Percentiles rank a stretch among this genome's conserved stretches.
These are phyloP conservation scores for Athalia cordata DNA, from an alignment of 2,888 invertebrate genomes.

Conservation along the genomic window DNA sequence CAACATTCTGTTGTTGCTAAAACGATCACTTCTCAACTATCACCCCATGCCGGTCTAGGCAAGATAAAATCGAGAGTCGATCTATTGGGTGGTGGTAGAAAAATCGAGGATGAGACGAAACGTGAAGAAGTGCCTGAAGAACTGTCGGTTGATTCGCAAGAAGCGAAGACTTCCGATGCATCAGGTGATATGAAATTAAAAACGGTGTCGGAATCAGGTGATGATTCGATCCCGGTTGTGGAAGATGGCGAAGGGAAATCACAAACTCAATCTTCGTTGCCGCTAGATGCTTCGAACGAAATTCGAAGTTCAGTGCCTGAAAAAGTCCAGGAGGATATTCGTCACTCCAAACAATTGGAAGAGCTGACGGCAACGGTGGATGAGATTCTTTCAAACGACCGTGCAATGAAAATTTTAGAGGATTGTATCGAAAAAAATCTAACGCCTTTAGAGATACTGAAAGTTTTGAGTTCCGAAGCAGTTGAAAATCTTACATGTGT, in stretches of 20 bases:
- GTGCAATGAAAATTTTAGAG: slow-evolving; percentile 51
- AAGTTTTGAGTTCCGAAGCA: slow-evolving; percentile 55
- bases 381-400: slow-evolving; percentile 17
- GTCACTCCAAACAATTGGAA: not conserved
- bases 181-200: too few species aligned
- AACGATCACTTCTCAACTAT: slow-evolving; percentile 19
- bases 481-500: not conserved
- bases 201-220: too few species aligned
- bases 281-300: not conserved
- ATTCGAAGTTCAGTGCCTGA: not conserved
- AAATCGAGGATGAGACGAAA: slow-evolving; percentile 3
- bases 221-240: not conserved
- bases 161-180: not conserved
- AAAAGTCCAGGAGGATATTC: not conserved
- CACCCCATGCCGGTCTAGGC: not conserved
- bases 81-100: slow-evolving; percentile 12
- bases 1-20: slow-evolving; percentile 23
- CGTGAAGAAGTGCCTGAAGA: not conserved
- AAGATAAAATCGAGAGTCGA: slow-evolving; percentile 29
- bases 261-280: not conserved
- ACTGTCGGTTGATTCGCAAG: not conserved
- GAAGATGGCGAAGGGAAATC: not conserved
- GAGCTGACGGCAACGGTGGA: not conserved
- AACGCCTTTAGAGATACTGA: slow-evolving; percentile 52
- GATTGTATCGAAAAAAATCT: slow-evolving; percentile 45